These are phyloP conservation scores for Semicossyphus pulcher DNA, from an alignment of 2,113 vertebrate genomes.

Conservation along the genomic window DNA sequence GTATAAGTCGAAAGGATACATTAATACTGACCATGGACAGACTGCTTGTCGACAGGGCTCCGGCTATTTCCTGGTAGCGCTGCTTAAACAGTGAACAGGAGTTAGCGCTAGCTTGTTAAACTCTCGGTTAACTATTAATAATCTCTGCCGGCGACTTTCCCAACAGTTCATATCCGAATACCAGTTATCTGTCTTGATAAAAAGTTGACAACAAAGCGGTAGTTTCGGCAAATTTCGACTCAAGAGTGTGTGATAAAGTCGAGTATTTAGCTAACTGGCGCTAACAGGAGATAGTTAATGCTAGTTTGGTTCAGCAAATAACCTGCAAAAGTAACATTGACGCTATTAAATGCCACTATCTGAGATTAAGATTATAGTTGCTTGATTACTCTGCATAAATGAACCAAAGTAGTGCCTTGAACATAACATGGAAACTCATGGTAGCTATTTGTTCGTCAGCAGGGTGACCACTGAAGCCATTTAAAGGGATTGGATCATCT, in stretches of 20 bases:
- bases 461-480: conserved; percentile 22
- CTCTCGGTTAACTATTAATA: not conserved
- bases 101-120: conserved; percentile 55
- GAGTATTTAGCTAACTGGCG: conserved; percentile 9
- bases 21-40: not conserved
- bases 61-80: conserved; percentile 67
- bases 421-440: not conserved
- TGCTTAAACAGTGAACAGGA: conserved; percentile 8
- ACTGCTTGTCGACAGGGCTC: conserved; percentile 23
- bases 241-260: not conserved
- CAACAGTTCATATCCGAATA: accelerated
- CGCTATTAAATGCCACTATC: not conserved
- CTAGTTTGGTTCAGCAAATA: not conserved
- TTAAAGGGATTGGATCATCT: conserved; percentile 28
- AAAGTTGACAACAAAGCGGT: not conserved
- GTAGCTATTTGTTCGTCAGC: conserved; percentile 9
- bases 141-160: not conserved
- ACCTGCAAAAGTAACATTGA: accelerated
- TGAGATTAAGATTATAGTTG: not conserved
- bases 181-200: not conserved
- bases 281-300: not conserved
- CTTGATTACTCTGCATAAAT: not conserved
- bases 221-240: not conserved
- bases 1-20: not conserved
- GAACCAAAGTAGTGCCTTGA: not conserved